Conservation (phyloP, 1,140 invertebrate genomes). For the Lithobius niger region DNA sequence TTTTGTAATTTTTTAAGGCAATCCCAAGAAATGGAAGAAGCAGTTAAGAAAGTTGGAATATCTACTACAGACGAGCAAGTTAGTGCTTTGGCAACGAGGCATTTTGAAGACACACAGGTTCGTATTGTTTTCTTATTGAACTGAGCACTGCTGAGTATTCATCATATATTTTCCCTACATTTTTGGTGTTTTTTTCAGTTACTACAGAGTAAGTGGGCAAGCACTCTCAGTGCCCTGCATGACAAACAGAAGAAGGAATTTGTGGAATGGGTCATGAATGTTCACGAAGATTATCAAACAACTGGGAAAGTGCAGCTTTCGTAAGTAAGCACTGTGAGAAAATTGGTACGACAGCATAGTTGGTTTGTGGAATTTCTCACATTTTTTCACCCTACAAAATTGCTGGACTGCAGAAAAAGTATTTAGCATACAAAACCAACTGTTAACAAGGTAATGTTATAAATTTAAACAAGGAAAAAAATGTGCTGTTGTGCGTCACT, state of each 20-base stretch:
- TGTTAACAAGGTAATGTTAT: too few relatives aligned
- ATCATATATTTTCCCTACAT: background rate
- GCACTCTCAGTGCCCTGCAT: conserved; percentile 52
- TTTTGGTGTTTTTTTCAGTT: conserved; percentile 27
- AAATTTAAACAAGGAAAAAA: too few relatives aligned
- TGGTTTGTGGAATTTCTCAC: too few relatives aligned
- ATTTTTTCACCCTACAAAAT: too few relatives aligned
- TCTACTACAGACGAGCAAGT: conserved; percentile 58
- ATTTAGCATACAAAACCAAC: too few relatives aligned
- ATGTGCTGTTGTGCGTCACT: too few relatives aligned
- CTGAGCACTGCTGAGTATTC: background rate
- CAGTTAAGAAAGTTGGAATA: conserved; percentile 46
- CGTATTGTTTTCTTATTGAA: too few relatives aligned
- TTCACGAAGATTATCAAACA: conserved; percentile 50
- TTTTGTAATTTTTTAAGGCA: too few relatives aligned
- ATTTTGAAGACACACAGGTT: conserved; percentile 58
- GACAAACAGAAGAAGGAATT: conserved; percentile 59
- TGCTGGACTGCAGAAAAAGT: too few relatives aligned
- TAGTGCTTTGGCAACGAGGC: conserved; percentile 53
- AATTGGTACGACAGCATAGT: background rate
- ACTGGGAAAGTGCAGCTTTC: conserved; percentile 21
- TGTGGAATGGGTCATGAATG: conserved; percentile 60
- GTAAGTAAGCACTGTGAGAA: background rate
- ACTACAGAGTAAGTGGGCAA: conserved; percentile 59
- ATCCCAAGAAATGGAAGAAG: conserved; percentile 59